These are phyloP conservation scores for Neuroterus valhalla DNA, from an alignment of 1,140 invertebrate species.

Conservation along the genomic window DNA sequence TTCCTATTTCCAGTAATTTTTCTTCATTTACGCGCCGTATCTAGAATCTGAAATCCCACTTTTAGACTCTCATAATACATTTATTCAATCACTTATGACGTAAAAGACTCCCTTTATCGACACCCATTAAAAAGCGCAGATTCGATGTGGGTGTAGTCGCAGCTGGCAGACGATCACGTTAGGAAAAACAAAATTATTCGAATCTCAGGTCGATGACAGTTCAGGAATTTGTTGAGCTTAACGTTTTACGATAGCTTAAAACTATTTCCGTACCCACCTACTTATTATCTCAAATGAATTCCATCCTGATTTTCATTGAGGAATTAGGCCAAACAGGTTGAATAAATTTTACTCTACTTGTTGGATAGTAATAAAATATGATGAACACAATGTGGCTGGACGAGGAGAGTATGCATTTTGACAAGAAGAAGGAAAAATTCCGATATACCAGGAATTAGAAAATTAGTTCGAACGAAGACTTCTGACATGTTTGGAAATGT, in stretches of 20 bases:
- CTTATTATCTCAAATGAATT: background rate
- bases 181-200: slow-evolving; percentile 10
- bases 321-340: too few relatives aligned
- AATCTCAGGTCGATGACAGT: slow-evolving; percentile 10
- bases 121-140: background rate
- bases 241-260: background rate
- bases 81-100: background rate
- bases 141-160: background rate
- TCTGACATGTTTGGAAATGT: slow-evolving; percentile 49
- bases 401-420: too few relatives aligned
- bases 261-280: background rate
- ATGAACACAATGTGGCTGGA: too few relatives aligned
- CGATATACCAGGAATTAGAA: slow-evolving; percentile 41
- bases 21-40: too few relatives aligned
- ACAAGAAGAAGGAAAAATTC: slow-evolving; percentile 17
- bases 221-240: background rate
- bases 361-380: too few relatives aligned
- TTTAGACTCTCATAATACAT: background rate
- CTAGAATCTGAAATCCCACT: too few relatives aligned
- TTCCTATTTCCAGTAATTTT: too few relatives aligned
- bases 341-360: too few relatives aligned
- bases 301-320: too few relatives aligned
- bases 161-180: background rate
- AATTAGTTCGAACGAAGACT: slow-evolving; percentile 39
- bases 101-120: background rate